Evolutionary conservation across 2,888 invertebrate species (phyloP).

Genomic region (Adelognathus sp.): DNA sequence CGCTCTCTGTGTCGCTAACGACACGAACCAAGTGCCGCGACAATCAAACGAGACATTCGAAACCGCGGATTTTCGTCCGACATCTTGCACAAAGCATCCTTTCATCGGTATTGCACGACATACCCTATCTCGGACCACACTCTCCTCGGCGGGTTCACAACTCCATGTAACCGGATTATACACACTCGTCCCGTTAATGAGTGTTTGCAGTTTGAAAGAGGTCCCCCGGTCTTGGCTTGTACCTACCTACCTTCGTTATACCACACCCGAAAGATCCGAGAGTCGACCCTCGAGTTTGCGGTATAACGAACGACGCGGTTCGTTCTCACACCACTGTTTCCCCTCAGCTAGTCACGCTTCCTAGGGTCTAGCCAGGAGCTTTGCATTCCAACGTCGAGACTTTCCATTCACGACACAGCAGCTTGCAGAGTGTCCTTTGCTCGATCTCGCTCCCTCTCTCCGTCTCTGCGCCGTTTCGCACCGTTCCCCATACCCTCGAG

Average conservation of each 20-base stretch:
- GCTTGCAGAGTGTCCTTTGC: neutral
- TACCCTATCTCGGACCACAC: neutral
- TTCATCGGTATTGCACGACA: neutral
- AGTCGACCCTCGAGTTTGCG: constrained; percentile 26
- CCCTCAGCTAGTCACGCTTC: neutral
- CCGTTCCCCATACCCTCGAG: neutral
- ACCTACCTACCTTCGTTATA: constrained; percentile 49
- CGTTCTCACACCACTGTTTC: neutral
- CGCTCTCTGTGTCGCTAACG: neutral
- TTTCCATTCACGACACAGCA: neutral
- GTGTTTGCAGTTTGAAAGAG: constrained; percentile 56
- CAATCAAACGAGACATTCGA: constrained; percentile 17
- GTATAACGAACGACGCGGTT: constrained; percentile 48
- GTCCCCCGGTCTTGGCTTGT: constrained; percentile 1
- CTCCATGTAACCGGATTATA: constrained; percentile 14
- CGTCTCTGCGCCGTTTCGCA: neutral
- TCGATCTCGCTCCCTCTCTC: neutral
- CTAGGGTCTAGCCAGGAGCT: neutral
- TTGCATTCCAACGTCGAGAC: constrained; percentile 36
- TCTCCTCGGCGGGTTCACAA: neutral
- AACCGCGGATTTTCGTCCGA: neutral
- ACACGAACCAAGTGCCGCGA: constrained; percentile 35
- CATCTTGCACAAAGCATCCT: neutral
- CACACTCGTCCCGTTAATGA: constrained; percentile 41
- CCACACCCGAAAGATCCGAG: constrained; percentile 22